Evolutionary conservation across 2,797 vertebrate genomes (phyloP).

Genomic region (Cuculus canorus): DNA sequence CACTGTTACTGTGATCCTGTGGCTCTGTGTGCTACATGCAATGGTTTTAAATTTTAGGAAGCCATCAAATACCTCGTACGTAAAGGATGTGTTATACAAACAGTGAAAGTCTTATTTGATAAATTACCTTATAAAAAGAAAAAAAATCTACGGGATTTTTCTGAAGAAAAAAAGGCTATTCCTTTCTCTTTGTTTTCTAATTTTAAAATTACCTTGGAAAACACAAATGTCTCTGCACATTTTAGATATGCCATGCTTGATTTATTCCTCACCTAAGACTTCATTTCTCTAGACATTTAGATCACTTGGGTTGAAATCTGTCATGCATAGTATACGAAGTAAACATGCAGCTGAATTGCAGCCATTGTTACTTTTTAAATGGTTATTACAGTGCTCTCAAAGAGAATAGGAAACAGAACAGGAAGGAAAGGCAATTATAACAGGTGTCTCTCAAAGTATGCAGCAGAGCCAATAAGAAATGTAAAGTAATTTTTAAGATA

Average conservation of each 20-base stretch:
- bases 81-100: background rate
- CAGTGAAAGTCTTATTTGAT: background rate
- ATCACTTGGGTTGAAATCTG: background rate
- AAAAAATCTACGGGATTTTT: background rate
- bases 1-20: background rate
- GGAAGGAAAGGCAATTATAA: background rate
- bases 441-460: background rate
- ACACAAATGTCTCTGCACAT: background rate
- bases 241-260: background rate
- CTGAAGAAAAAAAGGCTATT: background rate
- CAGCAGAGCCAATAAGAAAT: background rate
- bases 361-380: background rate
- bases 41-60: background rate
- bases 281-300: background rate
- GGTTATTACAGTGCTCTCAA: background rate
- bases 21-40: background rate
- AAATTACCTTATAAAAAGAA: background rate
- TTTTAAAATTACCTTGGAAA: background rate
- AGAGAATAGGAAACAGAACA: background rate
- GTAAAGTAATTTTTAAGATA: background rate
- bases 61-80: background rate
- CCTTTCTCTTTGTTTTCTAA: background rate
- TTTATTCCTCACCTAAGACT: background rate
- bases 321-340: background rate
- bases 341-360: background rate